These are phyloP conservation scores for Scarus forsteni DNA, from an alignment of 2,797 vertebrate species.

Conservation along the genomic window DNA sequence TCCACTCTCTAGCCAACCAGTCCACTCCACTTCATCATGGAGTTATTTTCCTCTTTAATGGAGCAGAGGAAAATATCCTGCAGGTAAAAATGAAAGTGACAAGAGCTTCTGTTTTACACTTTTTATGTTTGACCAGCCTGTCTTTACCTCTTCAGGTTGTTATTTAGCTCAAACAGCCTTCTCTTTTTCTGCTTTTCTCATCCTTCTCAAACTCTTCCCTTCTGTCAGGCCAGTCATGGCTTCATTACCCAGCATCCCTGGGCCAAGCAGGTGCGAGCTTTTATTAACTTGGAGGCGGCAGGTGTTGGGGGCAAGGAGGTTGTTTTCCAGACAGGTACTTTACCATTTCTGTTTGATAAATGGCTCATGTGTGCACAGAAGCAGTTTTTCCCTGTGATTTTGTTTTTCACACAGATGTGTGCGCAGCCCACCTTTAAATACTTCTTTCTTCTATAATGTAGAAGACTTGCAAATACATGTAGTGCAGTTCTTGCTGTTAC, in stretches of 20 bases:
- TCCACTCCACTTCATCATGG: conserved; percentile 90
- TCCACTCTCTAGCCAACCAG: conserved; percentile 89
- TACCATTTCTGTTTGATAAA: not conserved
- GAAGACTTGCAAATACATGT: not conserved
- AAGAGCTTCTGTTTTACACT: not conserved
- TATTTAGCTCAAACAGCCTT: not conserved
- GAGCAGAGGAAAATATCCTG: conserved; percentile 95
- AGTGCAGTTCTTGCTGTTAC: not conserved
- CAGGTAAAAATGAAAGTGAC: conserved; percentile 85
- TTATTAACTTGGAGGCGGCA: conserved; percentile 97
- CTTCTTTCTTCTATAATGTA: not conserved
- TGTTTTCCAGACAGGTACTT: conserved; percentile 96
- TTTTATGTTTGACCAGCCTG: not conserved
- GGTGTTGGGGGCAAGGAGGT: conserved; percentile 98
- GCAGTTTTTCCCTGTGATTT: not conserved
- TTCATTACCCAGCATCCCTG: conserved; percentile 98
- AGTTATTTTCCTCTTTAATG: conserved; percentile 97
- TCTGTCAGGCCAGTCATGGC: conserved; percentile 94
- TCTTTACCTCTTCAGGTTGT: not conserved
- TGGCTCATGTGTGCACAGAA: not conserved
- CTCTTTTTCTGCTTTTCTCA: not conserved
- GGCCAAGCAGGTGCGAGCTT: conserved; percentile 93
- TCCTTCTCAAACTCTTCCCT: not conserved
- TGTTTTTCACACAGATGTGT: not conserved
- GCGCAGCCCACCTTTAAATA: not conserved